A percentile compares a stretch with the other conserved stretches of the same genome.
Conservation (phyloP, 2,797 vertebrate species). For the Urocyon cinereoargenteus region DNA sequence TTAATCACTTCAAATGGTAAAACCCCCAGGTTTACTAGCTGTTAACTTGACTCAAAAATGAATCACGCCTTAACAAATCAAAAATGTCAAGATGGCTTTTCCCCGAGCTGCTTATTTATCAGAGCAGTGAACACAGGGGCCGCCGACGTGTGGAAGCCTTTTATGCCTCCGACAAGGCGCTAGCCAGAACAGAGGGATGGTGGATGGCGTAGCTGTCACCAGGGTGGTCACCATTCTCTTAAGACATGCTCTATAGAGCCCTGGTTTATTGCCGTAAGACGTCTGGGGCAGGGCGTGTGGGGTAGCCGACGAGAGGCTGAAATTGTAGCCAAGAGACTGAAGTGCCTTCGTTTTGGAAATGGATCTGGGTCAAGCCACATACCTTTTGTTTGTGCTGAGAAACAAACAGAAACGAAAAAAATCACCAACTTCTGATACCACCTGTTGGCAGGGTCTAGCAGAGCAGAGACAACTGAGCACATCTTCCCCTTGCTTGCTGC, state of each 20-base stretch:
- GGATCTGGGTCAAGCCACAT: neutral
- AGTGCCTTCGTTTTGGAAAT: neutral
- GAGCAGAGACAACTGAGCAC: neutral
- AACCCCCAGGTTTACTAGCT: constrained; percentile 64
- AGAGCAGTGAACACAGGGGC: neutral
- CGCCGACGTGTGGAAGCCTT: neutral
- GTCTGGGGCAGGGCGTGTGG: no score
- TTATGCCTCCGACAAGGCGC: fast-evolving
- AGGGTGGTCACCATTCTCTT: neutral
- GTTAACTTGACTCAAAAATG: constrained; percentile 65
- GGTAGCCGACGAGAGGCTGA: neutral
- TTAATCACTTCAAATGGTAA: constrained; percentile 69
- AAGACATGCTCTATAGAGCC: neutral
- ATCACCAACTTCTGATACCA: neutral
- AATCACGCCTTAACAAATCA: constrained; percentile 68
- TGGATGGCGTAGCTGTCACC: neutral
- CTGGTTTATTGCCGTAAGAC: neutral
- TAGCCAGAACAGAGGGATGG: fast-evolving
- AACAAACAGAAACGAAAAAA: neutral
- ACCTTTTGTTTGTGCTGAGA: neutral
- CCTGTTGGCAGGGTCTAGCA: neutral
- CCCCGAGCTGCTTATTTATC: neutral
- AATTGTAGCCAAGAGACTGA: neutral
- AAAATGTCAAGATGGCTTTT: constrained; percentile 48
- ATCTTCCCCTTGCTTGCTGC: neutral